phyloP scores from a whole-genome alignment of 2,797 vertebrate species.

The Synanceia verrucosa region DNA sequence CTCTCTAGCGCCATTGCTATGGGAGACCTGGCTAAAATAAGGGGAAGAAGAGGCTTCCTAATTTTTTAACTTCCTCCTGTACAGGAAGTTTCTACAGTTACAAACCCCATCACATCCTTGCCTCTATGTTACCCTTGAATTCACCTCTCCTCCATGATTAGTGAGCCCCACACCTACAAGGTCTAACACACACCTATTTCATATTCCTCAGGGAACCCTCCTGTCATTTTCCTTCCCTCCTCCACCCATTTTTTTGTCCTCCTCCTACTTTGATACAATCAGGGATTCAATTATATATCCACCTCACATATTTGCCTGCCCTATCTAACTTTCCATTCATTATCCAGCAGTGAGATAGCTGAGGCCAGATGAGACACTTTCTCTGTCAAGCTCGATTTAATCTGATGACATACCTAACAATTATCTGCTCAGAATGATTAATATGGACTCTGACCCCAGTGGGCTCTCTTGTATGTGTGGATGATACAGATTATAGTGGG shows the following conservation, averaged over 20 bases:
- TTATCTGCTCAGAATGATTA: slow-evolving; percentile 79
- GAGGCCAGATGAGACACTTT: slow-evolving; percentile 65
- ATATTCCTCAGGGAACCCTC: neutral
- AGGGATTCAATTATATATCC: slow-evolving; percentile 48
- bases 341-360: slow-evolving; percentile 66
- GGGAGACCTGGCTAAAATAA: slow-evolving; percentile 15
- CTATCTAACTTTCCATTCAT: slow-evolving; percentile 61
- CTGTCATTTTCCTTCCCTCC: slow-evolving; percentile 8
- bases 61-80: slow-evolving; percentile 20
- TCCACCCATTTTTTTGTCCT: slow-evolving; percentile 21
- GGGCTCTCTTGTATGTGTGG: slow-evolving; percentile 62
- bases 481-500: slow-evolving; percentile 72
- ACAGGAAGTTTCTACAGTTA: slow-evolving; percentile 8
- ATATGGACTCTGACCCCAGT: slow-evolving; percentile 68
- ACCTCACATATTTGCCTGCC: slow-evolving; percentile 45
- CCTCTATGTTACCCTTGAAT: slow-evolving; percentile 8
- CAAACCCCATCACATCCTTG: slow-evolving; percentile 10
- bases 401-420: slow-evolving; percentile 72
- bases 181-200: slow-evolving; percentile 19
- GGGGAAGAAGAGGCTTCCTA: slow-evolving; percentile 4
- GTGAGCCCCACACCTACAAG: neutral
- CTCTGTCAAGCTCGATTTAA: slow-evolving; percentile 69
- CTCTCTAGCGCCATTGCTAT: slow-evolving; percentile 31
- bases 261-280: slow-evolving; percentile 53
- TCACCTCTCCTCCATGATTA: slow-evolving; percentile 8